Evolutionary conservation across 2,888 invertebrate genomes (phyloP), one percentile per base, ranked within the genome.

Genomic region (Dusona sp.): DNA sequence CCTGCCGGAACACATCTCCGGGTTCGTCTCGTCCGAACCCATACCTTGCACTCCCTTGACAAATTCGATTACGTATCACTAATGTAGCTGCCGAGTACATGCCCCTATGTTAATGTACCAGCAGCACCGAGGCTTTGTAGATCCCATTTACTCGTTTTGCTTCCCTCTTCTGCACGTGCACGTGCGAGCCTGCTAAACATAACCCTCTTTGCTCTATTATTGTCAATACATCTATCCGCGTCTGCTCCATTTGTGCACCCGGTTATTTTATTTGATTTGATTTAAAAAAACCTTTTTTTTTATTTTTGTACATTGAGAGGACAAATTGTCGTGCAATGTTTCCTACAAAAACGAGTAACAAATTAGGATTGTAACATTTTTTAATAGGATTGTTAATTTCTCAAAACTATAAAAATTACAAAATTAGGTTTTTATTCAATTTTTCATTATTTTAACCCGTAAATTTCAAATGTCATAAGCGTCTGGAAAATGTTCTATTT

Each of bases 31-130:
- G 25, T 77, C 64, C 45, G 64, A 22, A 42, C n/a, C 36, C 57
- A 74, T 36, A 22, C 64, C 36, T 64, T 64, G 48, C 45, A 77
- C 64, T 77, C 36, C 45, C 64, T 33, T n/a, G 33, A 38, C 67
- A 67, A 78, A 78, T 78, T 78, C 51, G 51, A 78, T 78, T 78
- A 78, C 36, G 64, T 54, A 78, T 78, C 67, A 25, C 51, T 36
- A 25, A 68, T 38, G 22, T 36, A 78, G 36, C 11, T 45, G 22
- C 51, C 33, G 36, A 25, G 36, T 78, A 42, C 61, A 64, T 65
- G 33, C 77, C 48, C 75, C 48, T 48, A 65, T 48, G 61, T 65
- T 77, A 75, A 51, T 73, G 54, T 22, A 42, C 38, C 42, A 33
- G 8, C 42, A 61, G 42, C 61, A 42, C 54, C 48, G 9, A 38